Conservation (phyloP, 2,888 invertebrate species). For the Drosophila pullipes region DNA sequence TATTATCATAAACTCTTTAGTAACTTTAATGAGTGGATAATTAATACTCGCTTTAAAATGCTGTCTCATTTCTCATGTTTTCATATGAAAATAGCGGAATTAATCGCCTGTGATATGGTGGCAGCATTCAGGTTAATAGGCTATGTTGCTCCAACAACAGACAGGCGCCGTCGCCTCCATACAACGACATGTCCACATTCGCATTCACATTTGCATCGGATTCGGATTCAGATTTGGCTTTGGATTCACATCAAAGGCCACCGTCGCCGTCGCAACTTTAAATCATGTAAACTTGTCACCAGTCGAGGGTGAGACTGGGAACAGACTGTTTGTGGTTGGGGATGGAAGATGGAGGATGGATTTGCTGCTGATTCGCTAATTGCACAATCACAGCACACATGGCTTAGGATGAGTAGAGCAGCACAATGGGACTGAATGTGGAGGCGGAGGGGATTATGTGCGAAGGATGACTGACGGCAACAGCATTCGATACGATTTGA, state of each 20-base stretch:
- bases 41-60: conserved; percentile 15
- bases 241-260: conserved; percentile 62
- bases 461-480: conserved; percentile 71
- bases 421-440: conserved; percentile 16
- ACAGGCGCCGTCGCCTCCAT: conserved; percentile 43
- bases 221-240: conserved; percentile 1
- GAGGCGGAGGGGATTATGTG: not conserved
- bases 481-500: conserved; percentile 68
- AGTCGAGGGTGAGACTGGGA: conserved; percentile 46
- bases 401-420: conserved; percentile 16
- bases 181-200: conserved; percentile 30
- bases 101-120: conserved; percentile 7
- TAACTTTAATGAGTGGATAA: conserved; percentile 9
- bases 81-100: conserved; percentile 15
- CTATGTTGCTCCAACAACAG: conserved; percentile 13
- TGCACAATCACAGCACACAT: conserved; percentile 72
- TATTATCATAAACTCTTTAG: not conserved
- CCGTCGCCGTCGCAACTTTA: conserved; percentile 46
- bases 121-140: conserved; percentile 58
- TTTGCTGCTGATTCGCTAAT: conserved; percentile 68
- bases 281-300: conserved; percentile 75
- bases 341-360: not conserved
- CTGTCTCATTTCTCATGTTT: conserved; percentile 12
- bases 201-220: not conserved
- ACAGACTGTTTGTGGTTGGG: not conserved